Base-by-base conservation (phyloP, 2,888 invertebrate genomes). In the Brachyptera risi region DNA sequence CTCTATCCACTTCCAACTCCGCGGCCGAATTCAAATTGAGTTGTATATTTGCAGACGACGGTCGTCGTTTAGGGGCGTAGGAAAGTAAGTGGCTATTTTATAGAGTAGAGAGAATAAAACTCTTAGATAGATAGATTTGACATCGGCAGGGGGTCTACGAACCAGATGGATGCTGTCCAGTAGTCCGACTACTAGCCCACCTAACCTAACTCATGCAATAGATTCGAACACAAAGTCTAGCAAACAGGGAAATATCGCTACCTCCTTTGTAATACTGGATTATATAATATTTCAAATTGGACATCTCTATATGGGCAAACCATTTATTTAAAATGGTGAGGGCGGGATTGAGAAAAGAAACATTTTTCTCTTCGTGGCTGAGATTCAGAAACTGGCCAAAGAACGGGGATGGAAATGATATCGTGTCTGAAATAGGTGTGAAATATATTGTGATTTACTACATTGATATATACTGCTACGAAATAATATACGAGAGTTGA, bases 1-100 rank as follows among this genome's bases (percentile, higher is more conserved):
- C n/a, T n/a, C n/a, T n/a, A n/a, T n/a, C n/a, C n/a, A 19, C 4
- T 17, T 26, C 11, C 23, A 23, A n/a, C 24, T 42, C 19, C 27
- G 27, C 11, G 21, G 37, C 1, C 21, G 37, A 51, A 60, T 63
- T 63, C 60, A 63, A 63, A 63, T 63, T 63, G 63, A 63, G 63
- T 60, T 60, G 60, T 63, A n/a, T n/a, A 57, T 58, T 57, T 58
- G 21, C 27, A 62, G 54, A 19, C 47, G 40, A 15, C 35, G 35
- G 5, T 21, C 42, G 47, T 21, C 58, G 47, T 54, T 54, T 54
- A 54, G 54, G n/a, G 31, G 31, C 23, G 37, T 9, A 37, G 37
- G 35, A 31, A 54, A 35, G 54, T 54, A 54, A 54, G 54, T 54
- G 54, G 54, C 54, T 54, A 54, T 54, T 54, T 54, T 54, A 54